Base-by-base conservation (phyloP, 2,113 vertebrate genomes). In the Paraplagusia blochii region DNA sequence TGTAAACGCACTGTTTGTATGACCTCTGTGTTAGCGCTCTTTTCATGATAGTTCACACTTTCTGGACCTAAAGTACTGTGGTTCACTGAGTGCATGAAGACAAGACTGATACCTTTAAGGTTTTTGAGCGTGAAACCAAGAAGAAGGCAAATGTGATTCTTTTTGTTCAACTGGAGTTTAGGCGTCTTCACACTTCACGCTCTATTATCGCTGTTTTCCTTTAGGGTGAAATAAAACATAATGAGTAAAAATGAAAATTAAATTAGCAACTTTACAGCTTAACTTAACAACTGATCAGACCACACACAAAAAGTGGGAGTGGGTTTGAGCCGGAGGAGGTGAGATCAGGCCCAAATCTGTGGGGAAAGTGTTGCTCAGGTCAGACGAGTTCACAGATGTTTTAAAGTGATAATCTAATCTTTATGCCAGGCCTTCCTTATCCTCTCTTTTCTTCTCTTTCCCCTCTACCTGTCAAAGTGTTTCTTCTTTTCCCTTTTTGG, bases 351-450 rank as follows among this genome's bases (percentile, higher is more conserved):
- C 76, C 79, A 78, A 77, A 88, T 89, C 83, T 86, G 77, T 82
- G 70, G 75, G 84, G 86, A 89, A 88, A 78, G 69, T 10, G 85
- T 82, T 82, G 80, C 78, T 80, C 55, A 69, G 82, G 81, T 82
- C 74, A 72, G 88, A 89, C 77, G 65, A 87, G 76, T 83, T 83
- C 82, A 83, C 91, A 92, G 89, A 90, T 92, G 90, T 92, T 92
- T 89, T 87, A 87, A 90, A 90, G 88, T 82, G 85, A 86, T 88
- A 90, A 90, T 90, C 89, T 91, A 87, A 92, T 90, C 87, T 88
- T 77, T 87, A 87, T 83, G 87, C 88, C 91, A 90, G 89, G 87
- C 86, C 79, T 88, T 77, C 72, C 55, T 64, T 29, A 29, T 72
- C 22, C 49, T 15, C 68, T 69, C 71, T 63, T 45, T 65, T 22